Evolutionary conservation across 2,888 invertebrate genomes (phyloP).

Genomic region (Drosophila quasianomalipes): DNA sequence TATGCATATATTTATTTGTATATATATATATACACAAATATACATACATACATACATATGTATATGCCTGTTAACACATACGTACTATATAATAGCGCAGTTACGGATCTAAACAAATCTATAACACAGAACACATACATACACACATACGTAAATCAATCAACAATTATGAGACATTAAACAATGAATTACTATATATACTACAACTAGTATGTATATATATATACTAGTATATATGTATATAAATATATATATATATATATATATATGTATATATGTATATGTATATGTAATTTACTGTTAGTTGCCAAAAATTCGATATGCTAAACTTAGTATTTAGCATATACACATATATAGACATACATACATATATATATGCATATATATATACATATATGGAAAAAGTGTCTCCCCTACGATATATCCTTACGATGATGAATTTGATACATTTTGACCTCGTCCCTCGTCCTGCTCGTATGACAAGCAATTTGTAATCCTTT

Average conservation of each 20-base stretch:
- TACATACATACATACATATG: conserved; percentile 15
- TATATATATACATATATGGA: conserved; percentile 1
- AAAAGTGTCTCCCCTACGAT: conserved; percentile 58
- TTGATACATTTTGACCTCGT: conserved; percentile 9
- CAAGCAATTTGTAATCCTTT: conserved; percentile 40
- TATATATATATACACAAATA: conserved; percentile 22
- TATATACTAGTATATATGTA: neutral
- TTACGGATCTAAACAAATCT: conserved; percentile 46
- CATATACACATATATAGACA: neutral
- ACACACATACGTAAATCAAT: conserved; percentile 46
- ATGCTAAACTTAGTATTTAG: conserved; percentile 4
- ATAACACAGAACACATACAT: conserved; percentile 51
- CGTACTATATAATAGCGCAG: conserved; percentile 37
- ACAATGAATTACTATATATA: conserved; percentile 6
- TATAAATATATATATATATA: conserved; percentile 2
- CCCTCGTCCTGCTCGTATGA: conserved; percentile 25
- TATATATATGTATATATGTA: neutral
- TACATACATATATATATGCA: neutral
- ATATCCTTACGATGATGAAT: conserved; percentile 24
- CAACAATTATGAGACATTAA: conserved; percentile 48
- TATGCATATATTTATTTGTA: conserved; percentile 38
- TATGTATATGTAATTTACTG: conserved; percentile 12
- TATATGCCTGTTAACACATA: conserved; percentile 21
- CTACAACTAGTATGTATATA: conserved; percentile 5
- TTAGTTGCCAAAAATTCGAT: conserved; percentile 10